Conservation (phyloP, 1,140 invertebrate genomes). For the Chlorops oryzae region DNA sequence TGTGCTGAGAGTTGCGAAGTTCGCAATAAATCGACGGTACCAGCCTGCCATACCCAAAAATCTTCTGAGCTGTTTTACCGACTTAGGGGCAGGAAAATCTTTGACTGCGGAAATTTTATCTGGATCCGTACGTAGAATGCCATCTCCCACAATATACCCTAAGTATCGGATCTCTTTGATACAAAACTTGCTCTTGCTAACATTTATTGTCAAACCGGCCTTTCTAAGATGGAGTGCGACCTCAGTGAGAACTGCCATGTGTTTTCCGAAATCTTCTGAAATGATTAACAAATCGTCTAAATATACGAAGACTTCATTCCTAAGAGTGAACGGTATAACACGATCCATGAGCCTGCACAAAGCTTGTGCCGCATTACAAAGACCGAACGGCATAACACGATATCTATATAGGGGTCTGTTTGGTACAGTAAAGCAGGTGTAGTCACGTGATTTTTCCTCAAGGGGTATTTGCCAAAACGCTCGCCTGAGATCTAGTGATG, state of each 20-base stretch:
- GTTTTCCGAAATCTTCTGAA: constrained; percentile 26
- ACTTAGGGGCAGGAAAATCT: constrained; percentile 18
- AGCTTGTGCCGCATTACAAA: not conserved
- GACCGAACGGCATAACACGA: constrained; percentile 13
- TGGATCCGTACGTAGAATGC: constrained; percentile 9
- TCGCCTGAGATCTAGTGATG: constrained; percentile 7
- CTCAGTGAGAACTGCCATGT: not conserved
- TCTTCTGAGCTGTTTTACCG: constrained; percentile 14
- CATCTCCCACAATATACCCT: constrained; percentile 7
- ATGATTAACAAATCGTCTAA: constrained; percentile 50
- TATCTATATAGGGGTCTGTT: not conserved
- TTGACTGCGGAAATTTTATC: constrained; percentile 18
- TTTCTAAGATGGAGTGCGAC: not conserved
- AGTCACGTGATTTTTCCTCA: constrained; percentile 22
- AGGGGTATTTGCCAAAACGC: constrained; percentile 42
- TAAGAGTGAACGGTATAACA: not conserved
- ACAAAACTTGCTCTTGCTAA: constrained; percentile 46
- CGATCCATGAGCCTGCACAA: not conserved
- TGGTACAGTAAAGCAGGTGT: constrained; percentile 45
- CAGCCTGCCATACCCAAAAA: constrained; percentile 12
- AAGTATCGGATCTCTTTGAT: constrained; percentile 17
- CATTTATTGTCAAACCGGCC: constrained; percentile 47
- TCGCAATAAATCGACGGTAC: constrained; percentile 3
- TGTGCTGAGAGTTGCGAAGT: not conserved
- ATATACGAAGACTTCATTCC: not conserved